A percentile compares a stretch with the other conserved stretches of the same genome.
Conservation (phyloP, 2,888 invertebrate species). For the Empis stercorea region DNA sequence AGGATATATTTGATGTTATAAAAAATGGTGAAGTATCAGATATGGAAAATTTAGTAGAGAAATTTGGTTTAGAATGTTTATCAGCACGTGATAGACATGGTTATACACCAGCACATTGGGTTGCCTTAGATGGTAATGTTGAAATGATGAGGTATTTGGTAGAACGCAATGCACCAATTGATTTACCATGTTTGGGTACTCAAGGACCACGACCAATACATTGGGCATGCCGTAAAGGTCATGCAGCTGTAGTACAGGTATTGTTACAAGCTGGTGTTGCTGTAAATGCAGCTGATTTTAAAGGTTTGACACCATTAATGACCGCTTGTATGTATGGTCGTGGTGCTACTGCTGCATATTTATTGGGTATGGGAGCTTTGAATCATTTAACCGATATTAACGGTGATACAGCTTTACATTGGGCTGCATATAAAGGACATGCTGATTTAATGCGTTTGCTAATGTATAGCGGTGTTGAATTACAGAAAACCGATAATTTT, state of each 20-base stretch:
- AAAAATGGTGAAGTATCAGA: constrained; percentile 73
- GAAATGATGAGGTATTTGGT: constrained; percentile 78
- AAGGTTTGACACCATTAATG: constrained; percentile 74
- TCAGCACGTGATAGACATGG: constrained; percentile 81
- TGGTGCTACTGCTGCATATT: constrained; percentile 77
- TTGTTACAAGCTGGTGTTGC: constrained; percentile 68
- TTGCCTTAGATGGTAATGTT: constrained; percentile 69
- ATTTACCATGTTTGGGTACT: constrained; percentile 74
- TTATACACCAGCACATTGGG: constrained; percentile 89
- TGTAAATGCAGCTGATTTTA: constrained; percentile 81
- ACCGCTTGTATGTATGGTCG: constrained; percentile 89
- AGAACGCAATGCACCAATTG: constrained; percentile 70
- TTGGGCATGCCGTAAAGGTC: constrained; percentile 89
- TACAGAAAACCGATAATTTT: constrained; percentile 78
- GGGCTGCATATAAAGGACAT: constrained; percentile 90
- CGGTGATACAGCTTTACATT: constrained; percentile 85
- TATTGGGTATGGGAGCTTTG: constrained; percentile 79
- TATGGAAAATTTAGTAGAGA: constrained; percentile 72
- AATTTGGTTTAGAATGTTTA: constrained; percentile 62
- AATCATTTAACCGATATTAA: constrained; percentile 81
- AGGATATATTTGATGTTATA: constrained; percentile 73
- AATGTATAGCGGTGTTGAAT: constrained; percentile 81
- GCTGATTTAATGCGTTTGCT: constrained; percentile 75
- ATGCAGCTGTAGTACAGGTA: constrained; percentile 76
- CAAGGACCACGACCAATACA: constrained; percentile 86